These are phyloP conservation scores for Sylvilagus floridanus DNA, from an alignment of 2,797 vertebrate genomes.

Conservation along the genomic window DNA sequence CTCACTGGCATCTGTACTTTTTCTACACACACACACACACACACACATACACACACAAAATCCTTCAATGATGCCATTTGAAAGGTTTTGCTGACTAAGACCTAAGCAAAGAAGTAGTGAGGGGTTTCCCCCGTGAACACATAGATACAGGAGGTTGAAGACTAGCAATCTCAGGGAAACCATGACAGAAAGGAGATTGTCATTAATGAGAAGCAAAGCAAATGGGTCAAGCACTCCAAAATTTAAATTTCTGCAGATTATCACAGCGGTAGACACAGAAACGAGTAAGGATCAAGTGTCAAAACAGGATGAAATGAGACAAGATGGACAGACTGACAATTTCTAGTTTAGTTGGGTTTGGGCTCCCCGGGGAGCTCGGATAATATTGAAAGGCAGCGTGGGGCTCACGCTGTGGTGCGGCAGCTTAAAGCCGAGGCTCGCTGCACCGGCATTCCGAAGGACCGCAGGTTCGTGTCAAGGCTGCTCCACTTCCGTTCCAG, in stretches of 20 bases:
- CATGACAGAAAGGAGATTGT: not conserved
- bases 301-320: not conserved
- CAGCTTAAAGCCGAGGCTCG: too few species aligned
- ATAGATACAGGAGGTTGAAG: not conserved
- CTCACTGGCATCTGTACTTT: not conserved
- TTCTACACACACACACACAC: not conserved
- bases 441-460: too few species aligned
- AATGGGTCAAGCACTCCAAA: not conserved
- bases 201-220: conserved; percentile 23
- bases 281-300: not conserved
- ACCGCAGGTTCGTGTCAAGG: too few species aligned
- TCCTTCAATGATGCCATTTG: conserved; percentile 13
- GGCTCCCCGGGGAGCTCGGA: not conserved
- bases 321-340: not conserved
- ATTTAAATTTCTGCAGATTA: not conserved
- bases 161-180: not conserved
- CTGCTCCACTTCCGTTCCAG: too few species aligned
- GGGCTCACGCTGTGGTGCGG: too few species aligned
- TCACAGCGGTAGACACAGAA: not conserved
- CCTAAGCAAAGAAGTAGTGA: not conserved
- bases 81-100: conserved; percentile 14
- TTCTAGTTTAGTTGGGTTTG: not conserved
- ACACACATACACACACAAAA: not conserved
- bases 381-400: not conserved
- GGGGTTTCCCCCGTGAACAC: not conserved